Evolutionary conservation across 2,113 vertebrate genomes (phyloP).

Genomic region (Entosphenus tridentatus): DNA sequence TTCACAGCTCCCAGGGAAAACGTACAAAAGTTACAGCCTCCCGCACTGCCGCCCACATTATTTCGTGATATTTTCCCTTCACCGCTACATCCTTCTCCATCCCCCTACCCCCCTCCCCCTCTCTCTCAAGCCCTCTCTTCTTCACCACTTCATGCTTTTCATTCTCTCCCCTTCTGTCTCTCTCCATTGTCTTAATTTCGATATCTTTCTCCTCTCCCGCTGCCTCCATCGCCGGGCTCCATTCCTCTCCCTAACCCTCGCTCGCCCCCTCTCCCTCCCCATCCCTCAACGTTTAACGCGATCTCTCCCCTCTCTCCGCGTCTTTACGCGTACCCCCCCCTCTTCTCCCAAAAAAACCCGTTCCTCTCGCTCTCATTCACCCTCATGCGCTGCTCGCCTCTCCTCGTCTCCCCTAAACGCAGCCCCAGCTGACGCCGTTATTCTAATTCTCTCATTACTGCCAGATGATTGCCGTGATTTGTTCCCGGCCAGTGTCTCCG

Average conservation of each 20-base stretch:
- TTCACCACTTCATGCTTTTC: no score
- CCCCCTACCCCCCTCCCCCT: neutral
- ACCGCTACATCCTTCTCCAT: no score
- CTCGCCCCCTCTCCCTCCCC: neutral
- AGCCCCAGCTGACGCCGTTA: neutral
- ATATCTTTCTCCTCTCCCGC: neutral
- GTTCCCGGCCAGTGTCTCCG: neutral
- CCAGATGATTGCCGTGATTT: constrained; percentile 1
- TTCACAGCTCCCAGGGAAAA: no score
- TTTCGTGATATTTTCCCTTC: no score
- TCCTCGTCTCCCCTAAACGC: no score
- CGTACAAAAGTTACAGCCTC: no score
- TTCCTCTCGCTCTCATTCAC: neutral
- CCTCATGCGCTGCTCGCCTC: no score
- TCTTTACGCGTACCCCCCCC: neutral
- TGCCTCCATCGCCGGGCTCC: neutral
- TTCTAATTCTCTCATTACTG: constrained; percentile 2
- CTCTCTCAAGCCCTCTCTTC: no score
- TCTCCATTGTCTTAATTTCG: no score
- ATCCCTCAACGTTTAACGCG: no score
- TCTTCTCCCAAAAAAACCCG: neutral
- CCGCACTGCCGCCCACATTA: no score
- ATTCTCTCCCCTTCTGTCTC: no score
- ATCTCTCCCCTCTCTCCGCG: neutral
- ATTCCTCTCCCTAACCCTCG: neutral